These are phyloP conservation scores for Microvelia longipes DNA, from an alignment of 1,140 invertebrate species.

Conservation along the genomic window DNA sequence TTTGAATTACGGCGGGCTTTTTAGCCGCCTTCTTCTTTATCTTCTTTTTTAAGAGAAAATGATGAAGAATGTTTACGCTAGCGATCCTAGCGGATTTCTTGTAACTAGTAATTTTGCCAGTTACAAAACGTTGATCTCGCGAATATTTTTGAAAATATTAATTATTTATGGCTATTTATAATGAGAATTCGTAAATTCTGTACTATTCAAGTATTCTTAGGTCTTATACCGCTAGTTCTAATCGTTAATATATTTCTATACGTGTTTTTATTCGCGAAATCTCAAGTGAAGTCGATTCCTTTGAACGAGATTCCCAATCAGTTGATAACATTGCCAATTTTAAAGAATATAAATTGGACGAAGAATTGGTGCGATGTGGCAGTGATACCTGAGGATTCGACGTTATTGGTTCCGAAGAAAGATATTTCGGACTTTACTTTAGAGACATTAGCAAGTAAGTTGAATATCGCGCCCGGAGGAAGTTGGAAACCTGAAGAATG, in stretches of 20 bases:
- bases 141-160: too few relatives aligned
- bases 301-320: conserved; percentile 12
- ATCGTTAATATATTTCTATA: conserved; percentile 13
- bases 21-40: too few relatives aligned
- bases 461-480: conserved; percentile 37
- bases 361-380: conserved; percentile 3
- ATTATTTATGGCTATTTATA: neutral
- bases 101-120: too few relatives aligned
- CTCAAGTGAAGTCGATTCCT: conserved; percentile 6
- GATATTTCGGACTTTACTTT: conserved; percentile 7
- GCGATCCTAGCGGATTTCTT: too few relatives aligned
- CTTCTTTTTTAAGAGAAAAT: too few relatives aligned
- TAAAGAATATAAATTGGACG: neutral
- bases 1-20: too few relatives aligned
- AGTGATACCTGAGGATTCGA: neutral
- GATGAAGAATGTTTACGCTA: too few relatives aligned
- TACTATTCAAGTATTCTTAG: conserved; percentile 10
- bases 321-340: conserved; percentile 4
- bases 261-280: conserved; percentile 12
- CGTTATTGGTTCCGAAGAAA: neutral
- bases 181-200: neutral
- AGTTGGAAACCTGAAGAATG: conserved; percentile 56
- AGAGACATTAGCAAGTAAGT: conserved; percentile 5
- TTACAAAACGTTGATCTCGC: too few relatives aligned
- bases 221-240: conserved; percentile 12